phyloP scores from a whole-genome alignment of 1,140 invertebrate species.

The Laodelphax striatellus region DNA sequence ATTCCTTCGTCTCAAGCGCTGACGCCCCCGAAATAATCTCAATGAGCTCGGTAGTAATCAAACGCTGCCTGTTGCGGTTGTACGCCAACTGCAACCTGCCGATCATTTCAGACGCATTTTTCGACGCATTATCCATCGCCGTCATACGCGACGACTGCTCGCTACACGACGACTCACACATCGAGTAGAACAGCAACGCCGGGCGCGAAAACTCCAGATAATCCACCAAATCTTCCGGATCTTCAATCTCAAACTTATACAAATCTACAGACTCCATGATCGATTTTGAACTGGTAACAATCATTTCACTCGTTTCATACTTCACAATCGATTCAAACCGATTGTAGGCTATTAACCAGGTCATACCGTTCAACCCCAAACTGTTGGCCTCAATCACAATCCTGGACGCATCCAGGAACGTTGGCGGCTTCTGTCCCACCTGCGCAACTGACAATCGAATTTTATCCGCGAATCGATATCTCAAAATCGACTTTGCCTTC shows the following conservation, averaged over 20 bases:
- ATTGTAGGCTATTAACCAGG: conserved; percentile 33
- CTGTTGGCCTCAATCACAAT: conserved; percentile 43
- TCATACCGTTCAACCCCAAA: conserved; percentile 43
- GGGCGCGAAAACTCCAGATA: conserved; percentile 54
- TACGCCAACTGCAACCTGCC: conserved; percentile 50
- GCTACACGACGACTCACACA: conserved; percentile 54
- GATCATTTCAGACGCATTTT: conserved; percentile 62
- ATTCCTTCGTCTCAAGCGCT: neutral
- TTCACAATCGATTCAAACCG: conserved; percentile 48
- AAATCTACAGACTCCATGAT: conserved; percentile 34
- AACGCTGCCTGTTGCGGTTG: conserved; percentile 57
- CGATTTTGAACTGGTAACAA: conserved; percentile 37
- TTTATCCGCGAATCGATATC: conserved; percentile 35
- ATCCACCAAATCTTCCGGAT: conserved; percentile 45
- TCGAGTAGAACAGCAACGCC: conserved; percentile 46
- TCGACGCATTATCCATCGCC: conserved; percentile 60
- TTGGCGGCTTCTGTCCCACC: conserved; percentile 47
- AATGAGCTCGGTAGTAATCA: conserved; percentile 60
- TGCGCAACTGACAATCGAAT: conserved; percentile 45
- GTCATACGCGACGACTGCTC: conserved; percentile 61
- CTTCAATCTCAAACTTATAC: conserved; percentile 35
- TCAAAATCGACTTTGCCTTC: conserved; percentile 43
- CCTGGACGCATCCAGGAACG: conserved; percentile 48
- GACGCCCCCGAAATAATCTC: conserved; percentile 62
- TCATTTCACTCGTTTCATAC: conserved; percentile 44